Percentiles rank a stretch among this genome's conserved stretches.
Evolutionary conservation across 1,140 invertebrate genomes (phyloP).

Genomic region (Maconellicoccus hirsutus): DNA sequence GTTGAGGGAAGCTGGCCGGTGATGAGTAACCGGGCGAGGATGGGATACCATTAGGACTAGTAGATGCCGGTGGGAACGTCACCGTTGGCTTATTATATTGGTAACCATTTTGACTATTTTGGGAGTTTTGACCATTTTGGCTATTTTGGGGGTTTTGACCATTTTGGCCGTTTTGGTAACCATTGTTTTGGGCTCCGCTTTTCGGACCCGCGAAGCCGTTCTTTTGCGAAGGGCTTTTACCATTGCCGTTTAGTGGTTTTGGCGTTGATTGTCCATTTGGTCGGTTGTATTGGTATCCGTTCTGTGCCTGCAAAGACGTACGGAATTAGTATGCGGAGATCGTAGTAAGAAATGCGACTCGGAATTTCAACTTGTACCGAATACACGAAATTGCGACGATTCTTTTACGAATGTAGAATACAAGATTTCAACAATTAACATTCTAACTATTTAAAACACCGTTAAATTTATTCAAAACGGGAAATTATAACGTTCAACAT

Average conservation of each 20-base stretch:
- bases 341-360: too few species aligned
- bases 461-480: neutral
- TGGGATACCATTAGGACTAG: neutral
- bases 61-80: neutral
- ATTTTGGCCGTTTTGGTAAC: neutral
- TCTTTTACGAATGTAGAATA: neutral
- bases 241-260: neutral
- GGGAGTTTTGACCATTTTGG: neutral
- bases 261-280: neutral
- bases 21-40: neutral
- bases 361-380: too few species aligned
- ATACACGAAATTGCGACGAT: too few species aligned
- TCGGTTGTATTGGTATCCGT: constrained; percentile 14
- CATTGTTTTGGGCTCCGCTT: neutral
- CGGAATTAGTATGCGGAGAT: too few species aligned
- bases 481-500: neutral
- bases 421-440: neutral
- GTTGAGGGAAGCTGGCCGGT: neutral
- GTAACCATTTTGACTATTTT: constrained; percentile 1
- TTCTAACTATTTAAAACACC: neutral
- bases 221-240: neutral
- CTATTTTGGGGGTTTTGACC: neutral
- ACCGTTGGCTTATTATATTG: neutral
- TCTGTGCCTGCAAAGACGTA: neutral
- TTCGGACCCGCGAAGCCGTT: neutral